Conservation (phyloP, 1,140 invertebrate species). For the Caenorhabditis briggsae region DNA sequence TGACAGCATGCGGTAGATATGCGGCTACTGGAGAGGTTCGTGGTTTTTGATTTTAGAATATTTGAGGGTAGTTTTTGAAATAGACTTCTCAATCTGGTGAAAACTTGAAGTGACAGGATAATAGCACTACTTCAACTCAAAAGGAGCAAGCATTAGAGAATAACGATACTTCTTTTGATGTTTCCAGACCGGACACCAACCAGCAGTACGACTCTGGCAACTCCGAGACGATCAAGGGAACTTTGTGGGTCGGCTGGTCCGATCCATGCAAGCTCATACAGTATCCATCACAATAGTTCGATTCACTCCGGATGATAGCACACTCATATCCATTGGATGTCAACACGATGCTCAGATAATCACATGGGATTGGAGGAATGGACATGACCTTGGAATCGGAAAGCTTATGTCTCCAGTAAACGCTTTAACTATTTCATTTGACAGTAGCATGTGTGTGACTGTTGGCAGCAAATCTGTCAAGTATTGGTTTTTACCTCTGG, state of each 20-base stretch:
- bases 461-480: slow-evolving; percentile 52
- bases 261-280: slow-evolving; percentile 28
- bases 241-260: slow-evolving; percentile 18
- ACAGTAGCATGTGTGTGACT: slow-evolving; percentile 51
- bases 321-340: slow-evolving; percentile 39
- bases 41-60: neutral
- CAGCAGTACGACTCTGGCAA: slow-evolving; percentile 37
- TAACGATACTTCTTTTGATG: neutral
- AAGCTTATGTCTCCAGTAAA: slow-evolving; percentile 19
- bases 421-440: slow-evolving; percentile 23
- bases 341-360: slow-evolving; percentile 46
- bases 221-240: slow-evolving; percentile 22
- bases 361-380: slow-evolving; percentile 25
- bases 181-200: slow-evolving; percentile 33
- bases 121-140: no score
- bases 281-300: slow-evolving; percentile 35
- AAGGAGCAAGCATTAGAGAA: no score
- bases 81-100: no score
- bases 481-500: slow-evolving; percentile 41
- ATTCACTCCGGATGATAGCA: slow-evolving; percentile 34
- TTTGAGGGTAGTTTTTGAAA: no score
- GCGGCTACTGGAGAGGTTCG: slow-evolving; percentile 32
- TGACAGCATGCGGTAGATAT: slow-evolving; percentile 13
- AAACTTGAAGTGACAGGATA: no score
- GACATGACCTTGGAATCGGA: slow-evolving; percentile 40